These are phyloP conservation scores for Pterophyllum scalare DNA, from an alignment of 2,113 vertebrate species.

Conservation along the genomic window DNA sequence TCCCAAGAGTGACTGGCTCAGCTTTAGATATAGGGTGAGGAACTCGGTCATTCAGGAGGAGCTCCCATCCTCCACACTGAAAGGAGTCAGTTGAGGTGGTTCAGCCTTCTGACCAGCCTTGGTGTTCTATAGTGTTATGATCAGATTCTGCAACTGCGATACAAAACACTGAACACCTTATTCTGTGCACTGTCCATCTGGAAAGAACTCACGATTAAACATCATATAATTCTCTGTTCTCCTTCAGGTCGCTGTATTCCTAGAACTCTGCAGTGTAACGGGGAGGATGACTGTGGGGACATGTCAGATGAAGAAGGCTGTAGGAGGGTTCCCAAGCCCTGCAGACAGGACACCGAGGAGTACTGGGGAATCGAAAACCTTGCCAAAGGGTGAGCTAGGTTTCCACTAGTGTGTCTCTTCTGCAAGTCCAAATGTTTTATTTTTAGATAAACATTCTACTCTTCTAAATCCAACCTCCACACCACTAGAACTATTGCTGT, in stretches of 20 bases:
- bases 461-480: background rate
- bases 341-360: constrained; percentile 84
- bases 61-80: background rate
- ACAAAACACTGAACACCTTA: no score
- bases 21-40: no score
- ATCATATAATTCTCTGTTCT: background rate
- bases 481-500: background rate
- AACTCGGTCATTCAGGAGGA: no score
- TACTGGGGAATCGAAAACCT: constrained; percentile 92
- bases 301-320: constrained; percentile 90
- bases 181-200: background rate
- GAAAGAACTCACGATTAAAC: accelerated
- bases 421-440: background rate
- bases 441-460: background rate
- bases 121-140: no score
- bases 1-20: background rate
- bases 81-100: background rate
- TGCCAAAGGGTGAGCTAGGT: constrained; percentile 87
- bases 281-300: constrained; percentile 95
- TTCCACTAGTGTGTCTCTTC: background rate
- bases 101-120: background rate
- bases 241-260: constrained; percentile 87
- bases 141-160: no score
- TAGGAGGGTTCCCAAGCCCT: constrained; percentile 79
- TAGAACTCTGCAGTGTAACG: constrained; percentile 88